Conservation (phyloP, 2,888 invertebrate species). For the Geotrupes spiniger region DNA sequence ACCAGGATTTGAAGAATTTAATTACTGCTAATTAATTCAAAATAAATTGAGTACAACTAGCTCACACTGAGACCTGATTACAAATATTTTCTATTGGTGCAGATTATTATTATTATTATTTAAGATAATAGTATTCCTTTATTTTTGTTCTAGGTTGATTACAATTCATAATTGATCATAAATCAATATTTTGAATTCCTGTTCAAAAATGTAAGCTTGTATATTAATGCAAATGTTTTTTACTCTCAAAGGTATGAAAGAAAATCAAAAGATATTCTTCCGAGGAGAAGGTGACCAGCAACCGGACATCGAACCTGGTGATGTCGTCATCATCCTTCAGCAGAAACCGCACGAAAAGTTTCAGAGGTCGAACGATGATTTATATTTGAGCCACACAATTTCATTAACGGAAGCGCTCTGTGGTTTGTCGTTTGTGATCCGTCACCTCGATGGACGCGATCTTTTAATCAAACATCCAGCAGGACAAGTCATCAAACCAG, state of each 20-base stretch:
- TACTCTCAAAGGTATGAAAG: slow-evolving; percentile 58
- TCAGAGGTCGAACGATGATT: slow-evolving; percentile 72
- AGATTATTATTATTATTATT: too few species aligned
- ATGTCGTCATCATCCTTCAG: slow-evolving; percentile 83
- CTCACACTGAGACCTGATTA: too few species aligned
- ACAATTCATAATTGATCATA: too few species aligned
- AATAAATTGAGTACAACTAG: too few species aligned
- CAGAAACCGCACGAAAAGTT: slow-evolving; percentile 78
- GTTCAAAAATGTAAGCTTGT: too few species aligned
- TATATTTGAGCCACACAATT: slow-evolving; percentile 71
- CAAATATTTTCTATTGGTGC: too few species aligned
- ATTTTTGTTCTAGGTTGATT: too few species aligned
- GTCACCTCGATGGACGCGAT: slow-evolving; percentile 85
- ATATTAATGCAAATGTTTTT: too few species aligned
- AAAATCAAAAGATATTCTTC: slow-evolving; percentile 82
- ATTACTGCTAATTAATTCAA: too few species aligned
- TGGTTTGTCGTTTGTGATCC: slow-evolving; percentile 81
- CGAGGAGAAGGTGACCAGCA: slow-evolving; percentile 88
- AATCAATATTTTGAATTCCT: too few species aligned
- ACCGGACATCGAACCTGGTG: slow-evolving; percentile 82
- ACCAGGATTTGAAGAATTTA: too few species aligned
- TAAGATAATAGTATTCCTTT: slow-evolving; percentile 51
- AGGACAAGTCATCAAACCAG: slow-evolving; percentile 82
- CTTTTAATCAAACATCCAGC: slow-evolving; percentile 73
- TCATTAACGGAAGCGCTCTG: slow-evolving; percentile 86